A percentile compares a stretch with the other conserved stretches of the same genome.
Conservation (phyloP, 53 echinoderm and acorn worm genomes). For the Echinarachnius parma region DNA sequence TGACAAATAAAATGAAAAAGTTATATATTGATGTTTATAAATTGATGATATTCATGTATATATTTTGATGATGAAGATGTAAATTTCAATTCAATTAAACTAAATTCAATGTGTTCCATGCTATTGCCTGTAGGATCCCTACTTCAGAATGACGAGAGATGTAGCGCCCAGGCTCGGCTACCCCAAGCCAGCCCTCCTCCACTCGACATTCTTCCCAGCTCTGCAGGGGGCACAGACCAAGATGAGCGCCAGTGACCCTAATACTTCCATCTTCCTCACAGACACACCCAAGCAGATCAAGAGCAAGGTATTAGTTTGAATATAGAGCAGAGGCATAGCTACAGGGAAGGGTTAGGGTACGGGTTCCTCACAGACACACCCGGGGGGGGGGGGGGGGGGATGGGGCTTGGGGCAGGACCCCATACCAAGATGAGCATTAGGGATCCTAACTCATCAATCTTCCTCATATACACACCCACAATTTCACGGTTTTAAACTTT, state of each 20-base stretch:
- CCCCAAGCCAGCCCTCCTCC: constrained; percentile 93
- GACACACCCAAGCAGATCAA: constrained; percentile 97
- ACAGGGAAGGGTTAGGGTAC: too few species aligned
- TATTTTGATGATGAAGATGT: neutral
- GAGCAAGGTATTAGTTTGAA: constrained; percentile 63
- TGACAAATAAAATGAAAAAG: neutral
- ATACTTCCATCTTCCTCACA: constrained; percentile 95
- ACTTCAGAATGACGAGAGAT: constrained; percentile 98
- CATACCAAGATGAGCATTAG: too few species aligned
- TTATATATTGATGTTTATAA: neutral
- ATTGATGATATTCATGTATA: neutral
- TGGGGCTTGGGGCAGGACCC: too few species aligned
- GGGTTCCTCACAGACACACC: too few species aligned
- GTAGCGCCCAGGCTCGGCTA: constrained; percentile 94
- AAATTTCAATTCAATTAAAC: too few species aligned
- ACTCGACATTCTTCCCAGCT: constrained; percentile 97
- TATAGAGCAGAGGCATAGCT: neutral
- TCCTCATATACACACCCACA: neutral
- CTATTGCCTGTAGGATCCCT: constrained; percentile 71
- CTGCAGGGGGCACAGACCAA: constrained; percentile 97
- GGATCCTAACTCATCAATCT: neutral
- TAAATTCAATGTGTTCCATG: too few species aligned
- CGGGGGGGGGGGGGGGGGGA: too few species aligned
- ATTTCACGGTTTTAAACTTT: too few species aligned
- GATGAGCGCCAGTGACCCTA: constrained; percentile 98